A percentile compares a stretch with the other conserved stretches of the same genome.
Evolutionary conservation across 2,797 vertebrate genomes (phyloP).

Genomic region (Rhinichthys osculus): DNA sequence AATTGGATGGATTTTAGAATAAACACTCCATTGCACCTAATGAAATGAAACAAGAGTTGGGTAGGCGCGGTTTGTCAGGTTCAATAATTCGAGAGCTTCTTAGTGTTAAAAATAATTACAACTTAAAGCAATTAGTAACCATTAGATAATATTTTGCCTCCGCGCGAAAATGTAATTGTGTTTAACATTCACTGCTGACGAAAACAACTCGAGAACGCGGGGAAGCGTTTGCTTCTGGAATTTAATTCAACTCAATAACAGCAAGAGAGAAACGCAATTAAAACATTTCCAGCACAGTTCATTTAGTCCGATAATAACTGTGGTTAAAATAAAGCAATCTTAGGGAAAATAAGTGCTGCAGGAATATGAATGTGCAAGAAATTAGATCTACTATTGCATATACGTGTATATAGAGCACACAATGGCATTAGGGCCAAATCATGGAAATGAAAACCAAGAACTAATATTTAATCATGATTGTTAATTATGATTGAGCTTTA

Average conservation of each 20-base stretch:
- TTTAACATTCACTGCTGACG: slow-evolving; percentile 60
- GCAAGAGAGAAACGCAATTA: slow-evolving; percentile 61
- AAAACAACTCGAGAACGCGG: slow-evolving; percentile 60
- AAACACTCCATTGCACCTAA: slow-evolving; percentile 68
- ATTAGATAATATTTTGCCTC: slow-evolving; percentile 62
- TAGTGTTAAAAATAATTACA: slow-evolving; percentile 68
- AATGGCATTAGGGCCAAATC: slow-evolving; percentile 20
- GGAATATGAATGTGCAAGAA: slow-evolving; percentile 43
- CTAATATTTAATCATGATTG: slow-evolving; percentile 21
- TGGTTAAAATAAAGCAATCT: slow-evolving; percentile 53
- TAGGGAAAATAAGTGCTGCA: slow-evolving; percentile 46
- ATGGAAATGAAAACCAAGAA: slow-evolving; percentile 30
- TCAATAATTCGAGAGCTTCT: slow-evolving; percentile 66
- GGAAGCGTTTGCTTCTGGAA: slow-evolving; percentile 53
- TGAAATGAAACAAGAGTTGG: slow-evolving; percentile 73
- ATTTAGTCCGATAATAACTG: slow-evolving; percentile 61
- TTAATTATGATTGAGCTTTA: slow-evolving; percentile 44
- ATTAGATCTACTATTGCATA: slow-evolving; percentile 46
- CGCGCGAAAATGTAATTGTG: slow-evolving; percentile 61
- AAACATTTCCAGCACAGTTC: slow-evolving; percentile 60
- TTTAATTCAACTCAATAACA: slow-evolving; percentile 64
- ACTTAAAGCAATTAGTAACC: slow-evolving; percentile 67
- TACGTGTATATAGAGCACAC: neutral
- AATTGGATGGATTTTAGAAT: slow-evolving; percentile 66
- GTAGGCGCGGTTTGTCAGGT: slow-evolving; percentile 70